These are phyloP conservation scores for Hypotaenidia philippensis DNA, from an alignment of 2,797 vertebrate genomes.

Conservation along the genomic window DNA sequence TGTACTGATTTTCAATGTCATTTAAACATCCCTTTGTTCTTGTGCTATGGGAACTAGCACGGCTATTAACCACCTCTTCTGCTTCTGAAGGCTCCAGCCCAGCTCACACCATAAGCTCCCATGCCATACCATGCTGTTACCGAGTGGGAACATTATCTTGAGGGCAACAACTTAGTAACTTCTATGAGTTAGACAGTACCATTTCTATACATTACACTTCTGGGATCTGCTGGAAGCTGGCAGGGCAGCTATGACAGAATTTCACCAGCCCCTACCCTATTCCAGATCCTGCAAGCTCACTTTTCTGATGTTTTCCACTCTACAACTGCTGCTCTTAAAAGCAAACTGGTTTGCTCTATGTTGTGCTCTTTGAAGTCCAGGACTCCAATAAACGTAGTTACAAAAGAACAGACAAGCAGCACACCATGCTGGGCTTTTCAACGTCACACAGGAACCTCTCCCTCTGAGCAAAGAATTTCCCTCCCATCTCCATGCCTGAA, in stretches of 20 bases:
- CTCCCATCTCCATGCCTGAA: background rate
- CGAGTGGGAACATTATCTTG: background rate
- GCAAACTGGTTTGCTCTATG: background rate
- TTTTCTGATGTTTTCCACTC: background rate
- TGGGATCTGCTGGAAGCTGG: background rate
- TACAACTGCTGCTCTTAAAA: background rate
- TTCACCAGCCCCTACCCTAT: background rate
- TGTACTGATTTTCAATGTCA: background rate
- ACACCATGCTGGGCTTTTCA: background rate
- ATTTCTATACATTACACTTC: background rate
- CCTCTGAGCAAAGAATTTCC: background rate
- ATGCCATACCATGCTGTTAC: background rate
- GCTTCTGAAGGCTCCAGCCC: background rate
- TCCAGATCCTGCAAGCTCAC: background rate
- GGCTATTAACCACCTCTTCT: background rate
- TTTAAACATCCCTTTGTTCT: conserved; percentile 39
- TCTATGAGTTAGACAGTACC: background rate
- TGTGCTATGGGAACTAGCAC: background rate
- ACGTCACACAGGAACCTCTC: background rate
- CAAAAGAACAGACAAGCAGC: background rate
- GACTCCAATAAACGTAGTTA: background rate
- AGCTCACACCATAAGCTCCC: background rate
- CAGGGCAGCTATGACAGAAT: background rate
- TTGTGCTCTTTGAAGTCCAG: background rate
- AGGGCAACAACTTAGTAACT: background rate